Base-by-base conservation (phyloP, 1,140 invertebrate species). In the Liolophura sinensis region DNA sequence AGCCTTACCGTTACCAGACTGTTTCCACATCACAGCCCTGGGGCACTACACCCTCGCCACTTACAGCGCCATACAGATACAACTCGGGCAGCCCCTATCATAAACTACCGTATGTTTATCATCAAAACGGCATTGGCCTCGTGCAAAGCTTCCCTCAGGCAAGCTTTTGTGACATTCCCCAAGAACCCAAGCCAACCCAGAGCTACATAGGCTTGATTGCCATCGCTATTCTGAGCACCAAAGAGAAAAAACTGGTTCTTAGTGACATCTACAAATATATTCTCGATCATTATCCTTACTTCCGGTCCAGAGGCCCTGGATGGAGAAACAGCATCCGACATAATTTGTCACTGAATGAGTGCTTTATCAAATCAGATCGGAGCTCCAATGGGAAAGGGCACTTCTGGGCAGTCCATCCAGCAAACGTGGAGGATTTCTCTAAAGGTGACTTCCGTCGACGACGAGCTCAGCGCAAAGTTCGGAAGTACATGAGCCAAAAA, bases 261-360 rank as follows among this genome's bases (percentile, higher is more conserved):
- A 96, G 94, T 18, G 97, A 99, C 79, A 99, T 99, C 71, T 99
- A 99, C 80, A 95, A 98, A 76, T 96, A 98, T 82, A 99, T 99
- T 65, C 85, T 98, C 24, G 96, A 98, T 78, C 93, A 99, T 78
- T 99, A 98, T 80, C 91, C 96, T 0, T 99, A 99, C 83, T 99
- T 99, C 84, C 88, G 96, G 18, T 90, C 91, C 1, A 88, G 96
- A 0, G 96, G 96, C 0, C 95, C 96, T 0, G 97, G 96, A 0
- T 99, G 96, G 97, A 87, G 96, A 27, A 99, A 99, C 82, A 97
- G 94, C 0, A 99, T 99, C 56, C 87, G 97, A 11, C 97, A 99
- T 78, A 99, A 99, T 85, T 82, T 99, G 0, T 98, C 95, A 0
- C 86, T 99, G 0, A 99, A 99, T 85, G 97, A 99, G 78, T 99